These are phyloP conservation scores for Diarsia dahlii DNA, from an alignment of 2,888 invertebrate species.

Conservation along the genomic window DNA sequence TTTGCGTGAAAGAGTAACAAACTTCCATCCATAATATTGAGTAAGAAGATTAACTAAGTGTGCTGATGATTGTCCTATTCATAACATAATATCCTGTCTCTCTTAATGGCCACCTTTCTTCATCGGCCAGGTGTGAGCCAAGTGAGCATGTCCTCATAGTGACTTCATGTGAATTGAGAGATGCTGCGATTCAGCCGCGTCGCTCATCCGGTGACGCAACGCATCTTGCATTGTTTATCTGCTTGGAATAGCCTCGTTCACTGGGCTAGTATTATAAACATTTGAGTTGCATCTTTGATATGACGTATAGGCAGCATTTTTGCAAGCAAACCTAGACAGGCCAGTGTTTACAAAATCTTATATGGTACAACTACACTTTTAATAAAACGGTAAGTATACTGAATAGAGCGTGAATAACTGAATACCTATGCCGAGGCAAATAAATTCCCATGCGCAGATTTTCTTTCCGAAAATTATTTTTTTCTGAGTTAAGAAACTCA, in stretches of 20 bases:
- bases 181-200: constrained; percentile 59
- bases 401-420: background rate
- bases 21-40: background rate
- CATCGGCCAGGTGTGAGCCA: constrained; percentile 24
- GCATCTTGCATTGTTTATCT: constrained; percentile 58
- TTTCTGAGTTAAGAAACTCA: background rate
- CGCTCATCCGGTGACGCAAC: constrained; percentile 73
- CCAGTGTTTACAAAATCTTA: background rate
- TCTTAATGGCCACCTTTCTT: constrained; percentile 7
- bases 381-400: background rate
- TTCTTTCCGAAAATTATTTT: background rate
- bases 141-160: constrained; percentile 8
- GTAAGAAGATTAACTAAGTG: background rate
- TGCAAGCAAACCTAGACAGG: background rate
- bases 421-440: background rate
- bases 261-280: constrained; percentile 34
- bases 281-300: constrained; percentile 40
- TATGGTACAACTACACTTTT: background rate
- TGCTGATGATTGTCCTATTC: constrained; percentile 1
- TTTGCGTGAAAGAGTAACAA: background rate
- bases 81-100: constrained; percentile 11
- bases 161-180: constrained; percentile 18
- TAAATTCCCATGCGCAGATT: background rate
- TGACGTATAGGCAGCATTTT: constrained; percentile 1
- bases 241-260: constrained; percentile 47